Evolutionary conservation across 2,888 invertebrate genomes (phyloP), one percentile per base, ranked within the genome.

Genomic region (Nematopogon swammerdamellus): DNA sequence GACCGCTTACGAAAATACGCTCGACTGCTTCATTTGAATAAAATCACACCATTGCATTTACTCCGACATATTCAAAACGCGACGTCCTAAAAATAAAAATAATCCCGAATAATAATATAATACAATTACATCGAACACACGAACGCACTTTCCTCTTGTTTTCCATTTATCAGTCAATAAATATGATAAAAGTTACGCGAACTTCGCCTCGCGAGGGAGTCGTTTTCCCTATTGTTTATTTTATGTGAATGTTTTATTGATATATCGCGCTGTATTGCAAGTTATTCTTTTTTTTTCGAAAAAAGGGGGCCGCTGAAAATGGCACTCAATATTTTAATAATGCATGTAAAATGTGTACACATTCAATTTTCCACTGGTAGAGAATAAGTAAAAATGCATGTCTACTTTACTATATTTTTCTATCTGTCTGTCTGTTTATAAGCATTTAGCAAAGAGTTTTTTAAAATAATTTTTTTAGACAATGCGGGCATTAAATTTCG

Each of bases 131-230:
- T 14, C 58, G 52, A 69, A 74, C 76, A 74, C 59, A 73, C 62
- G 72, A 76, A 75, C 66, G 75, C 75, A 73, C 75, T 76, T 67
- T 66, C 54, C 56, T 56, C 55, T 63, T 58, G 62, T 61, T 65
- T 64, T 60, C 69, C 72, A 76, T 77, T 74, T 73, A 71, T 69
- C 74, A 76, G 74, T 72, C 72, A 71, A 79, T 79, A 79, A 77
- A 79, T 77, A 76, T 77, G 77, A 77, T 77, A 77, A 73, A 76
- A 77, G 70, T 75, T 75, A 66, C 75, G 68, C 62, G 63, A 73
- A 77, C n/a, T 70, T 75, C 61, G 66, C 58, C 77, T 72, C 59
- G 51, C 51, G 76, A 74, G 77, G 72, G 57, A 56, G 49, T 51
- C 56, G 58, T 53, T 52, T 64, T 62, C 65, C 70, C 76, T 75